A percentile compares a stretch with the other conserved stretches of the same genome.
Evolutionary conservation across 2,113 vertebrate genomes (phyloP).

Genomic region (Ochotona curzoniae): DNA sequence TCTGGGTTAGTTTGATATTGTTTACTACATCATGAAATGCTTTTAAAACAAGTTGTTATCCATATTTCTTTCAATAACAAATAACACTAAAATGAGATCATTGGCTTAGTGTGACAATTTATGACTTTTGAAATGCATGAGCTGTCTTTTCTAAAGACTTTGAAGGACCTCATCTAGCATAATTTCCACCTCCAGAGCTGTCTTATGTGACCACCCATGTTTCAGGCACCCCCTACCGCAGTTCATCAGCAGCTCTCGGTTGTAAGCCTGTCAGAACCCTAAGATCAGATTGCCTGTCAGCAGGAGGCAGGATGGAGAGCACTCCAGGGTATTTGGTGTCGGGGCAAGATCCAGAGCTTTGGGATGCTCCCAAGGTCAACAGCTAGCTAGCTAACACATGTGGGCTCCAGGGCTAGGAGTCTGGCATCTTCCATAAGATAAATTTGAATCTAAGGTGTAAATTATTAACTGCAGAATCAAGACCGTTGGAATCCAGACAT

Average conservation of each 20-base stretch:
- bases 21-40: slow-evolving; percentile 86
- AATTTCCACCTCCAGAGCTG: slow-evolving; percentile 42
- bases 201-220: slow-evolving; percentile 71
- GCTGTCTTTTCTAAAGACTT: slow-evolving; percentile 72
- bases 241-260: background rate
- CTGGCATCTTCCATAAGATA: background rate
- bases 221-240: slow-evolving; percentile 44
- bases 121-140: slow-evolving; percentile 67
- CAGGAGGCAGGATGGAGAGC: background rate
- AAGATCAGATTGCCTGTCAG: background rate
- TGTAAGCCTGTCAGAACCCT: slow-evolving; percentile 21
- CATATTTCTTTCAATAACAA: slow-evolving; percentile 81
- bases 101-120: slow-evolving; percentile 75
- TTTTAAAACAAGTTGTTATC: slow-evolving; percentile 87
- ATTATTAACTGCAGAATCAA: slow-evolving; percentile 9
- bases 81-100: slow-evolving; percentile 81
- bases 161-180: slow-evolving; percentile 57
- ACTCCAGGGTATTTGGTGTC: background rate
- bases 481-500: background rate
- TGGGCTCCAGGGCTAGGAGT: background rate
- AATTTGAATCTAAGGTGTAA: background rate
- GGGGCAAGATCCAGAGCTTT: background rate
- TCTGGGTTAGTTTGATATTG: slow-evolving; percentile 81
- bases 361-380: background rate
- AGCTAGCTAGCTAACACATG: background rate